Conservation (phyloP, 2,888 invertebrate genomes). For the Sesia apiformis region DNA sequence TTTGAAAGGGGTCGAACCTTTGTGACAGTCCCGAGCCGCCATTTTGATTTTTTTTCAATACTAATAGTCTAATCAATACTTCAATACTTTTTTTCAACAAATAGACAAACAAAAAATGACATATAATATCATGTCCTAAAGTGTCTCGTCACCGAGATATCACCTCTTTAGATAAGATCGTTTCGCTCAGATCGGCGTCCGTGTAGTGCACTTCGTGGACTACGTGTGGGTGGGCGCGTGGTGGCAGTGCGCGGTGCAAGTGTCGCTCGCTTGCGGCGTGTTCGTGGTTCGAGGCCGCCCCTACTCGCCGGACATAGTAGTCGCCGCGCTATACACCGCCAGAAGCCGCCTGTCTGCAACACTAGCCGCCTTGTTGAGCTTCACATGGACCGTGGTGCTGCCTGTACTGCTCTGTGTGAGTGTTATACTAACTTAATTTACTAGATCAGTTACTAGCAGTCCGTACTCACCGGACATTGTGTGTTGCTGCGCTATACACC, state of each 20-base stretch:
- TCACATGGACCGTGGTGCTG: slow-evolving; percentile 91
- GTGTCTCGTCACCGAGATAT: too few species aligned
- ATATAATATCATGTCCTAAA: too few species aligned
- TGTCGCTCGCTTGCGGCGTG: slow-evolving; percentile 85
- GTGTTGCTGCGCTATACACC: slow-evolving; percentile 65
- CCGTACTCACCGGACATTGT: too few species aligned
- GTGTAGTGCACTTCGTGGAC: slow-evolving; percentile 89
- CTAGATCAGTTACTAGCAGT: too few species aligned
- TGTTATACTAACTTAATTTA: slow-evolving; percentile 8
- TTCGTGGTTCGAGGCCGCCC: slow-evolving; percentile 91
- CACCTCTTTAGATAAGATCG: too few species aligned
- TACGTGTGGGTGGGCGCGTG: slow-evolving; percentile 88
- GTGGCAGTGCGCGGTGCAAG: slow-evolving; percentile 89
- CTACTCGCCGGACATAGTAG: slow-evolving; percentile 82
- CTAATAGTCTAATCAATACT: too few species aligned
- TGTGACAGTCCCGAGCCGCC: too few species aligned
- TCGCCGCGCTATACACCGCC: slow-evolving; percentile 63
- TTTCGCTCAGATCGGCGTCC: slow-evolving; percentile 78
- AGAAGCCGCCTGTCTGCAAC: slow-evolving; percentile 44
- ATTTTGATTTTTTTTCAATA: too few species aligned
- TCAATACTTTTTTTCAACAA: too few species aligned
- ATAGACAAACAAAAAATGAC: too few species aligned
- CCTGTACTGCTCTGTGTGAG: slow-evolving; percentile 87
- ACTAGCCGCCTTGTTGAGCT: slow-evolving; percentile 82
- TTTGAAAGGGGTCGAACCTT: too few species aligned